Base-by-base conservation (phyloP, 2,113 vertebrate genomes). In the Melospiza georgiana region DNA sequence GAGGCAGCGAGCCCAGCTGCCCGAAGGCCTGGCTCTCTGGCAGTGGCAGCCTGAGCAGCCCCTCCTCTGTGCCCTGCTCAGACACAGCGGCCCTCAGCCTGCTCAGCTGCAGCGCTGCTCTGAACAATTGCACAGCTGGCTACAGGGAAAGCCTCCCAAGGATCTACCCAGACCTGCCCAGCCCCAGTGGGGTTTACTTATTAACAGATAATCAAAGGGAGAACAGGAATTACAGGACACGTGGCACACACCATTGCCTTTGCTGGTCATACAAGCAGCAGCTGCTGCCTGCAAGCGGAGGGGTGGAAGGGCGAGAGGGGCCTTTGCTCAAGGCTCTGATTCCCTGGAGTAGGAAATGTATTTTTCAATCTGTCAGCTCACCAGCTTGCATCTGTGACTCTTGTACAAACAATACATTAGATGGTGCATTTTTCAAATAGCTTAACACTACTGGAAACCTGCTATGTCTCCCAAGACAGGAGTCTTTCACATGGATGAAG, bases 201-300 rank as follows among this genome's bases (percentile, higher is more conserved):
- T 95, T 95, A 95, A 95, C 95, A 90, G 89, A 93, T 76, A 76
- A 91, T 91, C 67, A 73, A 91, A 91, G 1, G 6, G 71, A 80
- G 80, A 74, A 52, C 90, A 83, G 92, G 90, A 93, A 80, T 52
- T 57, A 65, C 72, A 87, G 66, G 84, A 43, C 3, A 4, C 0
- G 2, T 17, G 12, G 67, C 31, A 18, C 48, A 54, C 25, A 19
- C 12, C 3, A 11, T 67, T 0, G 0, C 75, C 39, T 57, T 15
- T 89, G 51, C 51, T 22, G 57, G 25, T 49, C 61, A 68, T 7
- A 35, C 7, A 0, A 15, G 73, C 55, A 58, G 58, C 7, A 0
- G 0, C 35, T 21, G 0, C 27, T 77, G 72, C 75, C 39, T 59
- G 90, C 46, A 35, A 69, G 71, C 1, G 0, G 44, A 79, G 49